phyloP scores from a whole-genome alignment of 1,140 invertebrate species.

The Radopholus similis region DNA sequence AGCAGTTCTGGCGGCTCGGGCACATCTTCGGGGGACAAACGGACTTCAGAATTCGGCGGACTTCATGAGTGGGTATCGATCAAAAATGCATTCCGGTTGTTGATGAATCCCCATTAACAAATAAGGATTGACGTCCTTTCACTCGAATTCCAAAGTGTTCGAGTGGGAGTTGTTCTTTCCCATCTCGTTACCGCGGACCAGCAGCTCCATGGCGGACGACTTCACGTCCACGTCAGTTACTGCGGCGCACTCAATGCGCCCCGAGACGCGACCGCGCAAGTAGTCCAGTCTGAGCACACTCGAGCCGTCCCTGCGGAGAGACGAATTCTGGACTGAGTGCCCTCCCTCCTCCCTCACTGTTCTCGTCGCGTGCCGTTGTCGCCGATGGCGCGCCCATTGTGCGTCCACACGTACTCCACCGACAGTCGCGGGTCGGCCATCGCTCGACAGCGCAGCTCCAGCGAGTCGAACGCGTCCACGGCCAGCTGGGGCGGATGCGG shows the following conservation, averaged over 20 bases:
- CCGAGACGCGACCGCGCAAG: slow-evolving; percentile 87
- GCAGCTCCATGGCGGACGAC: slow-evolving; percentile 67
- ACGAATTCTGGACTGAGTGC: background rate
- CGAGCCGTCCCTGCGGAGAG: slow-evolving; percentile 66
- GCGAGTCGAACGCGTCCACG: slow-evolving; percentile 78
- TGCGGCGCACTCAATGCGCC: slow-evolving; percentile 91
- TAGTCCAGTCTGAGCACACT: slow-evolving; percentile 79
- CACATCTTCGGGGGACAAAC: slow-evolving; percentile 69
- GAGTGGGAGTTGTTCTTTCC: background rate
- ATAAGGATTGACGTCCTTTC: too few relatives aligned
- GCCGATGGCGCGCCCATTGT: slow-evolving; percentile 68
- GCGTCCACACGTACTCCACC: slow-evolving; percentile 80
- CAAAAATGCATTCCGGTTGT: too few relatives aligned
- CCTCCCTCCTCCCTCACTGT: slow-evolving; percentile 15
- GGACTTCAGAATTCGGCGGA: slow-evolving; percentile 13
- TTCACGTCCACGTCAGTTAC: slow-evolving; percentile 80
- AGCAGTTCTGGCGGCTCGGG: slow-evolving; percentile 79
- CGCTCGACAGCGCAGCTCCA: slow-evolving; percentile 88
- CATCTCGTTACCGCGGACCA: slow-evolving; percentile 43
- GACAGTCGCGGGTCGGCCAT: slow-evolving; percentile 75
- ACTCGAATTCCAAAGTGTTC: too few relatives aligned
- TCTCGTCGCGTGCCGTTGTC: slow-evolving; percentile 62
- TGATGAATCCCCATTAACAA: too few relatives aligned
- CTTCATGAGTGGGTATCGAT: too few relatives aligned
- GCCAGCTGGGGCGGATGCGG: slow-evolving; percentile 77